Conservation (phyloP, 2,797 vertebrate genomes). For the Huso huso region DNA sequence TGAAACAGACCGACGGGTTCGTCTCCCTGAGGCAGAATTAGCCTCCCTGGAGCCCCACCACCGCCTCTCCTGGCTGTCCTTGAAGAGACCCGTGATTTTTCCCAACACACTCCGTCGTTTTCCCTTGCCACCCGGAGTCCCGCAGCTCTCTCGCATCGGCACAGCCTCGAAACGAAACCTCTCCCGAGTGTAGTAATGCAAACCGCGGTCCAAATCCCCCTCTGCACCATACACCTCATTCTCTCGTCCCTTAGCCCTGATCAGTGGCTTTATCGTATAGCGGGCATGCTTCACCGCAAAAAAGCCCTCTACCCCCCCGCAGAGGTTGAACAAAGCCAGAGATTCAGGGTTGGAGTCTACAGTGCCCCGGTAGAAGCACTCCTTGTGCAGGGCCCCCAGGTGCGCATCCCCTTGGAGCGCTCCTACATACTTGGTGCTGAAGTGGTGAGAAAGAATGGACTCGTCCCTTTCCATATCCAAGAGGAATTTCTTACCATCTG, state of each 20-base stretch:
- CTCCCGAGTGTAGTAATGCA: constrained; percentile 66
- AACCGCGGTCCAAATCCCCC: constrained; percentile 48
- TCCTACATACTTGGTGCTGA: constrained; percentile 44
- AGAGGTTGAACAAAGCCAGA: constrained; percentile 78
- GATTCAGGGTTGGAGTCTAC: constrained; percentile 80
- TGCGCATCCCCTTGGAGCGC: constrained; percentile 33
- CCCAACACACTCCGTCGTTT: constrained; percentile 43
- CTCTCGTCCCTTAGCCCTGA: constrained; percentile 41
- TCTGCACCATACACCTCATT: constrained; percentile 55
- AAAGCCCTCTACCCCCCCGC: constrained; percentile 79
- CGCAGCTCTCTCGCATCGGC: constrained; percentile 18
- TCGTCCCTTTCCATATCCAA: constrained; percentile 84
- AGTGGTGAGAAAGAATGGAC: constrained; percentile 53
- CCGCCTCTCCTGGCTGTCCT: constrained; percentile 25
- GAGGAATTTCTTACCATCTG: constrained; percentile 73
- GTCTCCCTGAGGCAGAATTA: constrained; percentile 19
- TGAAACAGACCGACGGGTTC: constrained; percentile 71
- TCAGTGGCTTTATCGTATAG: constrained; percentile 72
- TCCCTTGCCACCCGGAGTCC: constrained; percentile 29
- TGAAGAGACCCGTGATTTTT: constrained; percentile 26
- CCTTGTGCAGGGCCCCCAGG: constrained; percentile 36
- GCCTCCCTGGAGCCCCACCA: constrained; percentile 21
- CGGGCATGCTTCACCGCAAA: constrained; percentile 76
- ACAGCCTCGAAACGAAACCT: constrained; percentile 56
- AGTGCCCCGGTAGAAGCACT: constrained; percentile 79